Evolutionary conservation across 2,888 invertebrate species (phyloP).

Genomic region (Chorisops tibialis): DNA sequence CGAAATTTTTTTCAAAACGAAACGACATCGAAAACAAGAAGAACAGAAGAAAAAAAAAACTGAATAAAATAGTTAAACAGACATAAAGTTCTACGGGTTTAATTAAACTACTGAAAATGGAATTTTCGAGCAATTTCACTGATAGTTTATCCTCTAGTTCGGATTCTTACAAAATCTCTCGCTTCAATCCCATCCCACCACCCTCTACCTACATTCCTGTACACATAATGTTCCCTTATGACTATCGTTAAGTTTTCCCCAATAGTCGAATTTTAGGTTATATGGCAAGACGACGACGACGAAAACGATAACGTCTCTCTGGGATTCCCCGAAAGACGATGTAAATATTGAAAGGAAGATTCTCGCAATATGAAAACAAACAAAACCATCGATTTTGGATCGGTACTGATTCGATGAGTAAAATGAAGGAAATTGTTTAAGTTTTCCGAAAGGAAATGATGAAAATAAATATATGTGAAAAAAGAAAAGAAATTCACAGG

Average conservation of each 20-base stretch:
- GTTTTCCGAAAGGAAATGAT: not conserved
- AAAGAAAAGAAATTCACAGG: too few relatives aligned
- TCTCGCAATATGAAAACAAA: slow-evolving; percentile 14
- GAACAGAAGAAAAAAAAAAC: too few relatives aligned
- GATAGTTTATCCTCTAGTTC: slow-evolving; percentile 8
- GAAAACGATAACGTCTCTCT: not conserved
- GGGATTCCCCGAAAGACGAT: not conserved
- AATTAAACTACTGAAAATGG: slow-evolving; percentile 24
- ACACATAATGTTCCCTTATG: slow-evolving; percentile 16
- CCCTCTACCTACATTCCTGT: too few relatives aligned
- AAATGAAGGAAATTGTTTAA: slow-evolving; percentile 15
- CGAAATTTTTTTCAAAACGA: too few relatives aligned
- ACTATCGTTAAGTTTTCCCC: slow-evolving; percentile 18
- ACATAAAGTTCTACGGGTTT: slow-evolving; percentile 14
- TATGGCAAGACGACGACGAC: not conserved
- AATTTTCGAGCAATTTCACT: slow-evolving; percentile 22
- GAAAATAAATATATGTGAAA: slow-evolving; percentile 20
- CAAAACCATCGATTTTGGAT: slow-evolving; percentile 18
- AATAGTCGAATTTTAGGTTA: slow-evolving; percentile 3
- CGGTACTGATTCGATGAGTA: slow-evolving; percentile 8
- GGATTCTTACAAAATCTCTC: not conserved
- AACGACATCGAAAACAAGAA: too few relatives aligned
- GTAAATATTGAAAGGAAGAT: slow-evolving; percentile 3
- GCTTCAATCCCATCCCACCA: not conserved
- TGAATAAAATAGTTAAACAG: not conserved